Percentiles rank a stretch among this genome's conserved stretches.
These are phyloP conservation scores for Pollenia labialis DNA, from an alignment of 2,888 invertebrate genomes.

Conservation along the genomic window DNA sequence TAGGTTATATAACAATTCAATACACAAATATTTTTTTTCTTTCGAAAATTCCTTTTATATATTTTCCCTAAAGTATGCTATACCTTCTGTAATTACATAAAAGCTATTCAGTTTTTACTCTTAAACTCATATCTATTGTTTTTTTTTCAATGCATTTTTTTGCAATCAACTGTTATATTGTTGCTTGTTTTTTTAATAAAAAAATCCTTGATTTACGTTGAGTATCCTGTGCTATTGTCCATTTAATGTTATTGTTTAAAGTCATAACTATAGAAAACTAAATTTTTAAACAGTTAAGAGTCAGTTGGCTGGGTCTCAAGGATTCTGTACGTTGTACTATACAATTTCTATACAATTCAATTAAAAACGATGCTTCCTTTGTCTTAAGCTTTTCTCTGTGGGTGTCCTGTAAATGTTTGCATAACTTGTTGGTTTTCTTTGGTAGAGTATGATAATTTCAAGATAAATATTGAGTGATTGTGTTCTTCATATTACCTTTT, in stretches of 20 bases:
- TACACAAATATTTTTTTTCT: too few relatives aligned
- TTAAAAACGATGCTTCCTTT: conserved; percentile 23
- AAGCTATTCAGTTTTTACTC: not conserved
- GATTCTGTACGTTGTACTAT: not conserved
- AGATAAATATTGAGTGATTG: conserved; percentile 54
- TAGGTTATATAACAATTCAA: too few relatives aligned
- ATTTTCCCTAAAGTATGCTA: conserved; percentile 18
- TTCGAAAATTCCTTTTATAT: not conserved
- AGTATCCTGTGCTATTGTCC: conserved; percentile 50
- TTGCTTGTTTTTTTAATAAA: not conserved
- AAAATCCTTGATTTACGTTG: conserved; percentile 56
- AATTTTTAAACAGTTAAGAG: not conserved
- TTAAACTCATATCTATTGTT: conserved; percentile 8
- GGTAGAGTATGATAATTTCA: conserved; percentile 23
- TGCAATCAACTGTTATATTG: conserved; percentile 20
- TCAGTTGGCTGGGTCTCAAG: not conserved
- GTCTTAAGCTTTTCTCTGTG: not conserved
- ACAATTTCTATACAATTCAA: conserved; percentile 32
- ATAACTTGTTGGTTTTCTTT: not conserved
- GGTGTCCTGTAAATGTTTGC: conserved; percentile 37
- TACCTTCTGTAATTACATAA: not conserved
- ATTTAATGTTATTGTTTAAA: conserved; percentile 49
- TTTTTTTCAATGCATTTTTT: not conserved
- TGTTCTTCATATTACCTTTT: not conserved
- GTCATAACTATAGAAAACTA: conserved; percentile 50